Percentiles rank a stretch among this genome's conserved stretches.
These are phyloP conservation scores for Drosophila mimetica DNA, from an alignment of 2,888 invertebrate species.

Conservation along the genomic window DNA sequence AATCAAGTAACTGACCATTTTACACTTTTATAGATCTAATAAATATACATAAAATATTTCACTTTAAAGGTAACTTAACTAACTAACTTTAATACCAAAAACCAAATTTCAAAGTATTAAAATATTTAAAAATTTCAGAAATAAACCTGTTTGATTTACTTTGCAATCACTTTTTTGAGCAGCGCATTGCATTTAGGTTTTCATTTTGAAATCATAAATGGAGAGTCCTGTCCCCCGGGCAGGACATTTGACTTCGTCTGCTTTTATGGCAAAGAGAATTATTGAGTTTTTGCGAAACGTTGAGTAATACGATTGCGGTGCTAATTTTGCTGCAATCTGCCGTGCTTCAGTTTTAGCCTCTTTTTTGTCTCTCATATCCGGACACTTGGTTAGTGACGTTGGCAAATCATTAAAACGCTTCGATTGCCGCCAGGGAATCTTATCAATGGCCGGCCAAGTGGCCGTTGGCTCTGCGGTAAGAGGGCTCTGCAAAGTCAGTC, in stretches of 20 bases:
- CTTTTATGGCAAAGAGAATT: slow-evolving; percentile 5
- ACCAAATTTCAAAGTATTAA: too few relatives aligned
- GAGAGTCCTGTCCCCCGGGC: background rate
- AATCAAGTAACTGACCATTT: too few relatives aligned
- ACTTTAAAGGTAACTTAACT: too few relatives aligned
- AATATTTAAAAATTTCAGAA: too few relatives aligned
- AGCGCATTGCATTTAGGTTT: slow-evolving; percentile 12
- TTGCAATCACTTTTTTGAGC: background rate
- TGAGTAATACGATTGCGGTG: slow-evolving; percentile 39
- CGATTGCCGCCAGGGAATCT: slow-evolving; percentile 31
- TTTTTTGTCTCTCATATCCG: slow-evolving; percentile 9
- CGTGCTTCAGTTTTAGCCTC: slow-evolving; percentile 37
- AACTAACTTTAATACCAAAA: too few relatives aligned
- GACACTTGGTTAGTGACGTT: slow-evolving; percentile 16
- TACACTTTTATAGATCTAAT: too few relatives aligned
- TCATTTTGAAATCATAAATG: slow-evolving; percentile 15
- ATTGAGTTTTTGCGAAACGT: slow-evolving; percentile 9
- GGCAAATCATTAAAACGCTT: slow-evolving; percentile 16
- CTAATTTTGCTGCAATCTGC: slow-evolving; percentile 37
- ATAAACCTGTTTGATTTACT: too few relatives aligned
- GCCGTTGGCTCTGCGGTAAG: slow-evolving; percentile 12
- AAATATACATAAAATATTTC: too few relatives aligned
- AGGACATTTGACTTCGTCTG: background rate
- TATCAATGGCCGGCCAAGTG: slow-evolving; percentile 42
- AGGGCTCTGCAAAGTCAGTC: slow-evolving; percentile 45